Evolutionary conservation across 2,113 vertebrate genomes (phyloP), one percentile per base, ranked within the genome.

Genomic region (Pituophis catenifer): DNA sequence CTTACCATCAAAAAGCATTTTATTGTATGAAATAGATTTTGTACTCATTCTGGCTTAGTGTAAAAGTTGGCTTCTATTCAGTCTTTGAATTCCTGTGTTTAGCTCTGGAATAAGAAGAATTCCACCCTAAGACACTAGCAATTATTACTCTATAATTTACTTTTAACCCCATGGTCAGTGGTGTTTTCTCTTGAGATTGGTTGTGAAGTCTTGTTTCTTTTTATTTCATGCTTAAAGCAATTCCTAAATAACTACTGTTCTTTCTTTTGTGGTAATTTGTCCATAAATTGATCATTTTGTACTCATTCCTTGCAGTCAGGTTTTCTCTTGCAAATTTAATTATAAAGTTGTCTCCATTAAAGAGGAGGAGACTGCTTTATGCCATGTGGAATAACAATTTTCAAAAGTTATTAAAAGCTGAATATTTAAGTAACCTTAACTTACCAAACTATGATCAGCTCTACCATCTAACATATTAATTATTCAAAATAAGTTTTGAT

Each of bases 131-230:
- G 7, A 92, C 88, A 88, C 52, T 26, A 94, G 62, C 26, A 89
- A 95, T 92, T 94, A 90, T 59, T 58, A 29, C 48, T 88, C 55
- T 94, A 8, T 86, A 62, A 58, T 94, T 94, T 94, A 93, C 88
- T 93, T 11, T 58, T 88, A 29, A 2, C 91, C 38, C 55, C 91
- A 86, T 33, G 89, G 57, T 65, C 53, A 89, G 11, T 75, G 54
- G 70, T 93, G 15, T 59, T 29, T 57, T 38, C 91, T 38, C 48
- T 91, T n/a, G 58, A 70, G 81, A n/a, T 70, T 91, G 90, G 52
- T 85, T 12, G 24, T 85, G 50, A 44, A 59, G 38, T 92, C 55
- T 19, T 23, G 15, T 86, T 0, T 85, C 29, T 86, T 85, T 91
- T 85, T 75, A 91, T n/a, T 54, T 88, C 23, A 91, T 33, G 4